Evolutionary conservation across 2,888 invertebrate species (phyloP), one percentile per base, ranked within the genome.

Genomic region (Drosophila suboccidentalis): DNA sequence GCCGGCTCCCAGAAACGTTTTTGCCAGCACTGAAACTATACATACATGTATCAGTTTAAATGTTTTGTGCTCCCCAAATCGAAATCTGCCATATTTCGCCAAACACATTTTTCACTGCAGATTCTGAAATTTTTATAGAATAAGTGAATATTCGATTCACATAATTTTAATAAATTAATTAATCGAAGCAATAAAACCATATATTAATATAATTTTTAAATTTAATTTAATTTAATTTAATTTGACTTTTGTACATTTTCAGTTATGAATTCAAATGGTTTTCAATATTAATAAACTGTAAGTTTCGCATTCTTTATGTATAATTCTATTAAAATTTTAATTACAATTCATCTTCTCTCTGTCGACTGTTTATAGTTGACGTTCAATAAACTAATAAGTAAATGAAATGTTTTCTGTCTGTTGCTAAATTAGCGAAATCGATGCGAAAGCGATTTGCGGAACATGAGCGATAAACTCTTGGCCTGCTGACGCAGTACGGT

Each of bases 1-100:
- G 83, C 88, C 79, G 76, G 74, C 71, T 69, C 70, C 54, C 80
- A 70, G 80, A 71, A 82, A 64, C 75, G 82, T 71, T 84, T 75
- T 68, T 65, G 53, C 60, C 46, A 63, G n/a, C 53, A 60, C 54
- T 34, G 43, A 76, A 80, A 78, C 60, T 71, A 77, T 38, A 75
- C 58, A 62, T 36, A 55, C 63, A 65, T 47, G 53, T 32, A 61
- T 38, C 32, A 43, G 51, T 36, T 13, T 3, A 44, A 15, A 34
- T 29, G n/a, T 8, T 9, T 8, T 4, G 2, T 8, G 58, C 15
- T 73, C 43, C 5, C 4, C 3, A 10, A 15, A 13, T 9, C 8
- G 36, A 4, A 32, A 44, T 41, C 77, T 13, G 11, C 15, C 2
- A 1, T 1, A 39, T 41, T 49, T 72, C 51, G 15, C 8, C 43